These are phyloP conservation scores for Pycnomerus fuliginosus DNA, from an alignment of 2,888 invertebrate species.

Conservation along the genomic window DNA sequence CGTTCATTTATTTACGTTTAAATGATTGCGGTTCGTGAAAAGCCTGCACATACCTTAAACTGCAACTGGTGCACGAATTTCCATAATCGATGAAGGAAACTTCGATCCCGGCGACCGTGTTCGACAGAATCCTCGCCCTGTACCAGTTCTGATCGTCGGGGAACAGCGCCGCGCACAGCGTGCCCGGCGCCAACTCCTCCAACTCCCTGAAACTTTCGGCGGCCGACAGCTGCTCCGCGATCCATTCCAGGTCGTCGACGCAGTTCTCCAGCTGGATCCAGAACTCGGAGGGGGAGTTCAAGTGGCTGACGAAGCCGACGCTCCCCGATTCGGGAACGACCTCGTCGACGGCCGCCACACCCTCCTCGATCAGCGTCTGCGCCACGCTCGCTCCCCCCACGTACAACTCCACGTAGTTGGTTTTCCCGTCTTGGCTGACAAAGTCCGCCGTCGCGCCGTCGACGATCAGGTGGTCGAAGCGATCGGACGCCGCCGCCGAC, in stretches of 20 bases:
- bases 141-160: slow-evolving; percentile 69
- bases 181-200: slow-evolving; percentile 59
- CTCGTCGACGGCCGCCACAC: slow-evolving; percentile 54
- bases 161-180: slow-evolving; percentile 66
- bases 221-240: slow-evolving; percentile 59
- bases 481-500: slow-evolving; percentile 61
- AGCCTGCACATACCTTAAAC: too few relatives aligned
- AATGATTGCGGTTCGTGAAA: too few relatives aligned
- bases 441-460: slow-evolving; percentile 38
- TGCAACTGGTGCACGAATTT: slow-evolving; percentile 63
- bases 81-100: slow-evolving; percentile 72
- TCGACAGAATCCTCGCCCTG: slow-evolving; percentile 60
- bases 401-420: slow-evolving; percentile 66
- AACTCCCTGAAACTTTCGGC: slow-evolving; percentile 56
- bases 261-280: slow-evolving; percentile 72
- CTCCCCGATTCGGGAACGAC: slow-evolving; percentile 14
- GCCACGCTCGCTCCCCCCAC: slow-evolving; percentile 62
- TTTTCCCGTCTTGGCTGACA: slow-evolving; percentile 60
- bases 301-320: slow-evolving; percentile 64
- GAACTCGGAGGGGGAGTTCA: slow-evolving; percentile 70
- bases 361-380: slow-evolving; percentile 61
- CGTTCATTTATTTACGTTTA: too few relatives aligned
- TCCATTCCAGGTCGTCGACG: slow-evolving; percentile 59
- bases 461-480: slow-evolving; percentile 53
- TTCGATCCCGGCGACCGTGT: slow-evolving; percentile 58